Evolutionary conservation across 2,888 invertebrate species (phyloP), one percentile per base, ranked within the genome.

Genomic region (Drymonia ruficornis): DNA sequence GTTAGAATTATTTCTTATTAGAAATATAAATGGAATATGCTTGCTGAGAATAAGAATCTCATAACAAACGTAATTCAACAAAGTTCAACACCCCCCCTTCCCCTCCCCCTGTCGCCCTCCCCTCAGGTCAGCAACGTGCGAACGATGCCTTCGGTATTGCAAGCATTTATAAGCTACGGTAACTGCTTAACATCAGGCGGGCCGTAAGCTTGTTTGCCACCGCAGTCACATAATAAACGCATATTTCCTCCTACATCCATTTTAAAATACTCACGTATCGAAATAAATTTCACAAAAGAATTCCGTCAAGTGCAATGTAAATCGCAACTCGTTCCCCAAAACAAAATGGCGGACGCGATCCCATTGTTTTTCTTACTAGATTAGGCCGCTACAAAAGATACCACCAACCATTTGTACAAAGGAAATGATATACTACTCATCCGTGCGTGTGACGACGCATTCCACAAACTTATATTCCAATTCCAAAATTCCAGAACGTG

Each of bases 401-500:
- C 78, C 74, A 78, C 68, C 69, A 74, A 67, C 81, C 87, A 91
- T 91, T 91, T 88, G 84, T 91, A 84, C 83, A 83, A 81, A 86
- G 85, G 81, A 88, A 84, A 90, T 91, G 91, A 91, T 90, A 88
- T 87, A 91, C 82, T 81, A 80, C 77, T 73, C 83, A 76, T 71
- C 76, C 91, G 91, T 91, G 91, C 91, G 91, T 88, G 74, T 82
- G 86, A 86, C 83, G 77, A 81, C 81, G 79, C 76, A 75, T 72
- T 72, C 61, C 59, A 72, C 80, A 72, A 82, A 77, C 61, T 63
- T 74, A 62, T 53, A 54, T 52, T 51, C 38, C 53, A 59, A 53
- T 51, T 13, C 6, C 2, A 15, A 61, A 59, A 70, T 42, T 9
- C 16, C 50, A 47, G 47, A 67, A 66, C 58, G 54, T 9, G 28